Conservation (phyloP, 2,113 vertebrate species). For the Sciurus niger region DNA sequence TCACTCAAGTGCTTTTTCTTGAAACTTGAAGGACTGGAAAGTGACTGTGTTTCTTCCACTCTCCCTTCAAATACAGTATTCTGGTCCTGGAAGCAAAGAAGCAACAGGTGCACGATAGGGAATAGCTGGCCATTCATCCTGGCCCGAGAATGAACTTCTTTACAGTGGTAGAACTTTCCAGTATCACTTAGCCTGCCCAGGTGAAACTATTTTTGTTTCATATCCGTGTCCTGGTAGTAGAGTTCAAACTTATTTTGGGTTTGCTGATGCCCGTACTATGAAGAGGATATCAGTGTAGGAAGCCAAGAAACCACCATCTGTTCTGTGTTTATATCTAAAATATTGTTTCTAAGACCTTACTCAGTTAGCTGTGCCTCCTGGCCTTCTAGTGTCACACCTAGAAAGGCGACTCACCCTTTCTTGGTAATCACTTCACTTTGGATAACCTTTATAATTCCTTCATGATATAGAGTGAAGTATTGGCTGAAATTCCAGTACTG, state of each 20-base stretch:
- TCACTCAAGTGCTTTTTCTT: conserved; percentile 76
- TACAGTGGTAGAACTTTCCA: conserved; percentile 70
- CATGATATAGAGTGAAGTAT: not conserved
- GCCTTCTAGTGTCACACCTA: conserved; percentile 64
- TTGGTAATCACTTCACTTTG: conserved; percentile 62
- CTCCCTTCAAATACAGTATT: conserved; percentile 81
- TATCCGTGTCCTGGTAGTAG: conserved; percentile 67
- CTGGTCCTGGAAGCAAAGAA: conserved; percentile 67
- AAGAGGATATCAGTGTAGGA: conserved; percentile 80
- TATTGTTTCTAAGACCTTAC: conserved; percentile 72
- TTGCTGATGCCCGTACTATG: conserved; percentile 71
- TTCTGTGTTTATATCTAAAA: conserved; percentile 77
- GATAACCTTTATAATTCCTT: not conserved
- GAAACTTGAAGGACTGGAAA: conserved; percentile 72
- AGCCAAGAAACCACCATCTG: conserved; percentile 80
- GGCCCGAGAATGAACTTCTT: conserved; percentile 69
- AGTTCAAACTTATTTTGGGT: conserved; percentile 84
- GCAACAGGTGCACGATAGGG: conserved; percentile 76
- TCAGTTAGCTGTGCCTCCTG: conserved; percentile 60
- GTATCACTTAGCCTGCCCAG: conserved; percentile 61
- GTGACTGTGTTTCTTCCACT: conserved; percentile 75
- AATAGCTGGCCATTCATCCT: conserved; percentile 60
- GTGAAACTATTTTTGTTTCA: conserved; percentile 74
- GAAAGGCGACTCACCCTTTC: conserved; percentile 51
- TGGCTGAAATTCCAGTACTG: not conserved